These are phyloP conservation scores for Pammene fasciana DNA, from an alignment of 2,888 invertebrate species.

Conservation along the genomic window DNA sequence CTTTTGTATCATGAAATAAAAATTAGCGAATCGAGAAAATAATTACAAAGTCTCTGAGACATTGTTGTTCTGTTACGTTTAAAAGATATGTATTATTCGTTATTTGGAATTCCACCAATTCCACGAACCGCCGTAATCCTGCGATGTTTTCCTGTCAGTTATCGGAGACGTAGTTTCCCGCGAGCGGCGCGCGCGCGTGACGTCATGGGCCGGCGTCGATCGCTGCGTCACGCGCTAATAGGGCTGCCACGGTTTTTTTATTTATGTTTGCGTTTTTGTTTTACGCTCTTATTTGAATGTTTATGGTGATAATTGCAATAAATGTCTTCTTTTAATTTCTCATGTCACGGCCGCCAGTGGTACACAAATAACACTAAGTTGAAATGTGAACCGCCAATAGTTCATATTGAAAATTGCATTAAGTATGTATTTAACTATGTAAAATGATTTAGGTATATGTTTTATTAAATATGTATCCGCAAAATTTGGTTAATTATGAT, in stretches of 20 bases:
- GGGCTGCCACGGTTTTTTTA: slow-evolving; percentile 6
- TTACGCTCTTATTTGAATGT: background rate
- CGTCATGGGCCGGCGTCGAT: slow-evolving; percentile 26
- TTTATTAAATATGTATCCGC: too few species aligned
- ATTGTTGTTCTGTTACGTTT: background rate
- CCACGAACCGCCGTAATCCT: background rate
- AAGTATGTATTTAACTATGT: too few species aligned
- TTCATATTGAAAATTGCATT: too few species aligned
- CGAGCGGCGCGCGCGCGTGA: slow-evolving; percentile 17
- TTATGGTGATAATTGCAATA: background rate
- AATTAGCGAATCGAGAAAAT: background rate
- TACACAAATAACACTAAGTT: too few species aligned
- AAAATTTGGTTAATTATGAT: too few species aligned
- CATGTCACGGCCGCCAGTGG: too few species aligned
- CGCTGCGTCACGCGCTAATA: slow-evolving; percentile 19
- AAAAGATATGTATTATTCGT: background rate
- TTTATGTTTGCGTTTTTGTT: background rate
- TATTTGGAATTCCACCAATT: slow-evolving; percentile 6
- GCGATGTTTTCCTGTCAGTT: slow-evolving; percentile 29
- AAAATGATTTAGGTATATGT: too few species aligned
- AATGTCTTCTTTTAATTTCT: too few species aligned
- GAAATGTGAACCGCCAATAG: too few species aligned
- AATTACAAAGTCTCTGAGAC: background rate
- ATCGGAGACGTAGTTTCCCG: slow-evolving; percentile 36
- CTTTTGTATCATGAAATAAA: background rate